These are phyloP conservation scores for Danio rerio DNA, from an alignment of 2,113 vertebrate genomes.

Conservation along the genomic window DNA sequence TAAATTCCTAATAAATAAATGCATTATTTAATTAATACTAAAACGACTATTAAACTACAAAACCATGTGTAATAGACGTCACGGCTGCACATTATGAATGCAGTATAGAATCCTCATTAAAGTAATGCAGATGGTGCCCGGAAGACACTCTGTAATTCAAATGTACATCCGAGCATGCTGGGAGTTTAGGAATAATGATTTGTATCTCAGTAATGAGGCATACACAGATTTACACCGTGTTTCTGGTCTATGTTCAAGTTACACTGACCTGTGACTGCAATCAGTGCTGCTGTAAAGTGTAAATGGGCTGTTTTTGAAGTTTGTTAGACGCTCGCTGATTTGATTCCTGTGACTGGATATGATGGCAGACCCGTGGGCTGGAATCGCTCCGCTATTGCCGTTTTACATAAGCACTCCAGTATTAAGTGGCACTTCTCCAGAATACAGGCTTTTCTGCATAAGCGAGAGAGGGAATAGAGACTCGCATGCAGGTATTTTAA, in stretches of 20 bases:
- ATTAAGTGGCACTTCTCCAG: conserved; percentile 77
- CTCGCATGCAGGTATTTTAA: conserved; percentile 6
- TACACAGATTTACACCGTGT: background rate
- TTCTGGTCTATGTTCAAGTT: background rate
- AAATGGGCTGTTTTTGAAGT: conserved; percentile 4
- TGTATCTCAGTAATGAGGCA: conserved; percentile 18
- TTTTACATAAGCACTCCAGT: conserved; percentile 67
- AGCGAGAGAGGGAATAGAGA: conserved; percentile 17
- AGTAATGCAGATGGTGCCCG: conserved; percentile 39
- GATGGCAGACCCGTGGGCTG: conserved; percentile 58
- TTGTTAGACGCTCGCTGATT: conserved; percentile 3
- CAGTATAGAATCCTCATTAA: conserved; percentile 59
- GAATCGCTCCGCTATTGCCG: conserved; percentile 56
- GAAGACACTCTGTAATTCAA: conserved; percentile 37
- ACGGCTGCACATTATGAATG: conserved; percentile 67
- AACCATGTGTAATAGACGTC: conserved; percentile 56
- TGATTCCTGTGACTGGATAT: conserved; percentile 40
- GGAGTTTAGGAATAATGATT: conserved; percentile 31
- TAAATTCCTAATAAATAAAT: conserved; percentile 27
- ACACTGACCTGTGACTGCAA: conserved; percentile 8
- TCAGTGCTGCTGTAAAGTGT: conserved; percentile 11
- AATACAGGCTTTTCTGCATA: conserved; percentile 64
- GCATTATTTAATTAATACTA: background rate
- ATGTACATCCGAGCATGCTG: conserved; percentile 21
- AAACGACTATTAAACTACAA: background rate